Evolutionary conservation across 2,888 invertebrate species (phyloP).

Genomic region (Polydrusus pterygomalis): DNA sequence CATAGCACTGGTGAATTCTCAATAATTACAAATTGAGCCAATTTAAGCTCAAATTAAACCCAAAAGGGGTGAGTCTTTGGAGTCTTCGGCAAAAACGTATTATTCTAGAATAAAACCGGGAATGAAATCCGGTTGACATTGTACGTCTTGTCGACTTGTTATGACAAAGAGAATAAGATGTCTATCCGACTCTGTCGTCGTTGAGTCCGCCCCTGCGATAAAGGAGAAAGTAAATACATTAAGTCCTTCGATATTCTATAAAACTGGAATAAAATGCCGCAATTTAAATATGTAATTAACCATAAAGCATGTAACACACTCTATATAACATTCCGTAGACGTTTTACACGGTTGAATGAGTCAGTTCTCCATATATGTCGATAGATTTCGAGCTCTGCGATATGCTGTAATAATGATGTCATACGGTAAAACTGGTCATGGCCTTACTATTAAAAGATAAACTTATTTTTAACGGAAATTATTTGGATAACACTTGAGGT

Average conservation of each 20-base stretch:
- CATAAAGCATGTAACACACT: slow-evolving; percentile 12
- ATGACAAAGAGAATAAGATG: too few species aligned
- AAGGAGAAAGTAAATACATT: neutral
- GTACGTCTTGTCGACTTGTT: too few species aligned
- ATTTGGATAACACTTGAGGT: slow-evolving; percentile 9
- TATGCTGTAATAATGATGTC: slow-evolving; percentile 52
- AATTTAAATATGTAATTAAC: slow-evolving; percentile 7
- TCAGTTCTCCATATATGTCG: slow-evolving; percentile 55
- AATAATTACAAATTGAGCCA: too few species aligned
- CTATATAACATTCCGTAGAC: slow-evolving; percentile 43
- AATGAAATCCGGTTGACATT: too few species aligned
- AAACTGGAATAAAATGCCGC: neutral
- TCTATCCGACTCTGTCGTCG: too few species aligned
- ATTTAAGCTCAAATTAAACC: too few species aligned
- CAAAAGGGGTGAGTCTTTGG: too few species aligned
- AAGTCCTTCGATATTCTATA: too few species aligned
- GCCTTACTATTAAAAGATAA: slow-evolving; percentile 36
- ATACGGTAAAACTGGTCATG: slow-evolving; percentile 49
- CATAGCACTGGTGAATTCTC: too few species aligned
- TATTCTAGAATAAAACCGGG: too few species aligned
- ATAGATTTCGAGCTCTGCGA: slow-evolving; percentile 48
- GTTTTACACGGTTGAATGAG: slow-evolving; percentile 51
- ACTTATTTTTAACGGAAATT: slow-evolving; percentile 41
- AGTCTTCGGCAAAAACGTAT: too few species aligned
- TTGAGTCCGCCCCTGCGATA: neutral